Evolutionary conservation across 2,113 vertebrate genomes (phyloP), one percentile per base, ranked within the genome.

Genomic region (Periophthalmus modestus): DNA sequence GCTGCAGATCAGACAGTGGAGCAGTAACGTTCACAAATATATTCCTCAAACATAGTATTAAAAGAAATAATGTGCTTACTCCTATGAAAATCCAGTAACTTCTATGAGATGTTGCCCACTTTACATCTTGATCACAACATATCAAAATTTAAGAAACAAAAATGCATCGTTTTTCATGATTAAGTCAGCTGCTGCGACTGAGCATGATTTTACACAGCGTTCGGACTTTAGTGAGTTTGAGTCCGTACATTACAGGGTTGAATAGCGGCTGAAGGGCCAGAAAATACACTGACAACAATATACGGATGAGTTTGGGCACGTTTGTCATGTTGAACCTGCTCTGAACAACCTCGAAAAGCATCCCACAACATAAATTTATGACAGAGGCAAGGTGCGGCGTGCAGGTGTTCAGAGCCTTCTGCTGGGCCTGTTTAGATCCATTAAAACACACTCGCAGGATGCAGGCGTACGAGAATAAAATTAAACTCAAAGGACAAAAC

Each of bases 181-280:
- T 3, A 13, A 14, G 10, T 59, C 21, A 13, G 21, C 3, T 74
- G 0, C 68, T 34, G 2, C 5, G 5, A 0, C 79, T 33, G 28
- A 65, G 62, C 18, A 39, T 34, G 34, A 77, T 83, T 78, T 65
- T 79, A 33, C 78, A 77, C 43, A 34, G 23, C 0, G 0, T n/a
- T 5, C 78, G 69, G 33, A 92, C 84, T n/a, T 82, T 85, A 3
- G 84, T 36, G 61, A 89, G n/a, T 0, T 83, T 85, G 28, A 91
- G 73, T 0, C 91, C 89, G n/a, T 89, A 90, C 33, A 91, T 66
- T 2, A 90, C 7, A 4, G 88, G 89, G 58, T 79, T 92, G 1
- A 92, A 13, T 0, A 90, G 58, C 0, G 88, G 88, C 21, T 80
- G 76, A 34, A 79, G 76, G 0, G 63, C 81, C 1, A 76, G 39